phyloP scores from a whole-genome alignment of 2,113 vertebrate genomes.

The Periophthalmodon schlosseri region DNA sequence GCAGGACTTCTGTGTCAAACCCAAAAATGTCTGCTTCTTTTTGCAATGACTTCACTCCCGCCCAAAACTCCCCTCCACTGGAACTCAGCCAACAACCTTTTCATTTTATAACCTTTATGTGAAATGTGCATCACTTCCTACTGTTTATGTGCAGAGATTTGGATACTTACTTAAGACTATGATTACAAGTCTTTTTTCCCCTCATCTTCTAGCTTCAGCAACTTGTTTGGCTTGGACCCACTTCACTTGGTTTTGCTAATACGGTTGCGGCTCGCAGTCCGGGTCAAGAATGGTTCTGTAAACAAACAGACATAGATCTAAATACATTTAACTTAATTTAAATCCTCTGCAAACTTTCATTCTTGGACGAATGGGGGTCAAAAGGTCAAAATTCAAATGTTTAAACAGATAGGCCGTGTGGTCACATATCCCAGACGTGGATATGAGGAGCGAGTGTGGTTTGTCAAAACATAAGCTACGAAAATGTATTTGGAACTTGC shows the following conservation, averaged over 20 bases:
- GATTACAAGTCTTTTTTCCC: conserved; percentile 56
- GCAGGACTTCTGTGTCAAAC: conserved; percentile 64
- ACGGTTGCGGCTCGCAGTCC: conserved; percentile 52
- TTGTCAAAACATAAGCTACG: conserved; percentile 1
- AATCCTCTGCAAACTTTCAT: conserved; percentile 36
- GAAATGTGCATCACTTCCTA: conserved; percentile 33
- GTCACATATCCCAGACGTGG: conserved; percentile 4
- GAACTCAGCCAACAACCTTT: conserved; percentile 20
- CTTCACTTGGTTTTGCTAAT: conserved; percentile 55
- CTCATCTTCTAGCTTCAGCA: conserved; percentile 19
- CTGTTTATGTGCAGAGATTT: conserved; percentile 31
- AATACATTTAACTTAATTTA: conserved; percentile 33
- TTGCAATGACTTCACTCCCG: conserved; percentile 67
- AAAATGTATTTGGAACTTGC: conserved; percentile 7
- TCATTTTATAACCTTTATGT: conserved; percentile 34
- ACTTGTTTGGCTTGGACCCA: conserved; percentile 61
- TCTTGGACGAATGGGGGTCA: conserved; percentile 14
- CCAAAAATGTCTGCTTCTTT: conserved; percentile 64
- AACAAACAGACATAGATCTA: conserved; percentile 57
- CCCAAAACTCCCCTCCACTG: conserved; percentile 32
- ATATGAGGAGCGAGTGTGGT: not conserved
- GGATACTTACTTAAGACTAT: conserved; percentile 44
- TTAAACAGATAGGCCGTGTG: conserved; percentile 11
- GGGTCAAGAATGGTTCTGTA: conserved; percentile 65
- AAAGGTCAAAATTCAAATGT: conserved; percentile 1